Percentiles rank a stretch among this genome's conserved stretches.
These are phyloP conservation scores for Chaenodraco wilsoni DNA, from an alignment of 2,797 vertebrate species.

Conservation along the genomic window DNA sequence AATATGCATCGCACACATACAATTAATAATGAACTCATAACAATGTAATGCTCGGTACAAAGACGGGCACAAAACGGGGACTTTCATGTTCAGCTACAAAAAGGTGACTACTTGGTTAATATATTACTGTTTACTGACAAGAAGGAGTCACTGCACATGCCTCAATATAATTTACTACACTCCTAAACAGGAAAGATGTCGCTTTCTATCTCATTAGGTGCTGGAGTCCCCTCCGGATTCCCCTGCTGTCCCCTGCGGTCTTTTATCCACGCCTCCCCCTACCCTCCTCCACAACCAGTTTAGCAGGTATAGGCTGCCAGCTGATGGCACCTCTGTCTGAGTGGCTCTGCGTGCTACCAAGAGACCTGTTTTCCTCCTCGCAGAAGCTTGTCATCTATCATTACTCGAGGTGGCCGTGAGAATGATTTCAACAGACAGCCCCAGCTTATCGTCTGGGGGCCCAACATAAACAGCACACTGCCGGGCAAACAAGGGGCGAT, in stretches of 20 bases:
- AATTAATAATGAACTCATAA: slow-evolving; percentile 20
- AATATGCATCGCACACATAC: neutral
- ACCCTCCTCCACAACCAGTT: slow-evolving; percentile 10
- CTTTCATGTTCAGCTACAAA: slow-evolving; percentile 20
- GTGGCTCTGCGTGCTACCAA: slow-evolving; percentile 41
- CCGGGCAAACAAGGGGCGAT: slow-evolving; percentile 62
- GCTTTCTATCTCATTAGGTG: slow-evolving; percentile 49
- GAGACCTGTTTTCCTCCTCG: slow-evolving; percentile 59
- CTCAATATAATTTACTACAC: slow-evolving; percentile 50
- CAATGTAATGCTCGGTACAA: slow-evolving; percentile 23
- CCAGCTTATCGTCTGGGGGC: slow-evolving; percentile 58
- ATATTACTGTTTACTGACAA: slow-evolving; percentile 45
- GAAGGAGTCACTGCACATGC: slow-evolving; percentile 19
- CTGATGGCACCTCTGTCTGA: slow-evolving; percentile 62
- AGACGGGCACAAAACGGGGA: slow-evolving; percentile 11
- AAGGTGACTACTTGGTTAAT: slow-evolving; percentile 40
- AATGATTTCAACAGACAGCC: slow-evolving; percentile 72
- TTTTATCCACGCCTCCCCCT: slow-evolving; percentile 26
- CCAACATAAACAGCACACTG: slow-evolving; percentile 62
- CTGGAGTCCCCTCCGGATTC: slow-evolving; percentile 17
- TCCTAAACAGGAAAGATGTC: slow-evolving; percentile 29
- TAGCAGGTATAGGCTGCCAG: slow-evolving; percentile 44
- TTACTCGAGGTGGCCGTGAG: slow-evolving; percentile 67
- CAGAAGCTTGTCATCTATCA: slow-evolving; percentile 76
- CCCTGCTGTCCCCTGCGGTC: slow-evolving; percentile 31